Conservation (phyloP, 2,797 vertebrate species). For the Picus viridis region DNA sequence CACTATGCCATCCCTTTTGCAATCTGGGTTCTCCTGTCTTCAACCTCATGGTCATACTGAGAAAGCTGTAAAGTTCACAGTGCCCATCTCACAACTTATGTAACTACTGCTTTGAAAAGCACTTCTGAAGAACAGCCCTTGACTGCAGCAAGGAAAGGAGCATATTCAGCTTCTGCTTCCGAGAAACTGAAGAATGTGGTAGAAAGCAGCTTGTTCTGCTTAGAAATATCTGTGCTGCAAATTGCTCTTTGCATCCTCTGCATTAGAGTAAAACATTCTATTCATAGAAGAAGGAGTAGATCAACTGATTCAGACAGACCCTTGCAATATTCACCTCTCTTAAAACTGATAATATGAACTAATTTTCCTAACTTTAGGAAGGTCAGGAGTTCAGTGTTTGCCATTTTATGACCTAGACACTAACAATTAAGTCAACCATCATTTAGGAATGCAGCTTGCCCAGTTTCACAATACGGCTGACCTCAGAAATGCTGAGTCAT, state of each 20-base stretch:
- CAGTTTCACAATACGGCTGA: neutral
- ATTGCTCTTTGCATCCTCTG: neutral
- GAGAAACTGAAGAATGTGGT: neutral
- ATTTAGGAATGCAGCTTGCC: neutral
- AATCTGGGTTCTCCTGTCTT: neutral
- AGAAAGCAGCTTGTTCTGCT: neutral
- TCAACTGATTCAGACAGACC: neutral
- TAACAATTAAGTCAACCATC: neutral
- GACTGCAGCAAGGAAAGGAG: neutral
- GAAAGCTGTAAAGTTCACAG: neutral
- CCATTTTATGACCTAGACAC: neutral
- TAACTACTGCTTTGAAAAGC: neutral
- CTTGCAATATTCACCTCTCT: neutral
- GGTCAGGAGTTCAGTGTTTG: neutral
- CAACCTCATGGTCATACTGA: neutral
- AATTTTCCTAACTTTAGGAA: neutral
- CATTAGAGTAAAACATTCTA: neutral
- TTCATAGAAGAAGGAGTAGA: neutral
- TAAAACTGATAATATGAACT: neutral
- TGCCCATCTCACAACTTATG: neutral
- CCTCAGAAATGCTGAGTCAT: conserved; percentile 12
- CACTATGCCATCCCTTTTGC: neutral
- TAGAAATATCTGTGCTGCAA: neutral
- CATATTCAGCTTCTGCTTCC: neutral
- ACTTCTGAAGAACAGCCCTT: neutral